These are phyloP conservation scores for Lutraria rhynchaena DNA, from an alignment of 1,140 invertebrate species.

Conservation along the genomic window DNA sequence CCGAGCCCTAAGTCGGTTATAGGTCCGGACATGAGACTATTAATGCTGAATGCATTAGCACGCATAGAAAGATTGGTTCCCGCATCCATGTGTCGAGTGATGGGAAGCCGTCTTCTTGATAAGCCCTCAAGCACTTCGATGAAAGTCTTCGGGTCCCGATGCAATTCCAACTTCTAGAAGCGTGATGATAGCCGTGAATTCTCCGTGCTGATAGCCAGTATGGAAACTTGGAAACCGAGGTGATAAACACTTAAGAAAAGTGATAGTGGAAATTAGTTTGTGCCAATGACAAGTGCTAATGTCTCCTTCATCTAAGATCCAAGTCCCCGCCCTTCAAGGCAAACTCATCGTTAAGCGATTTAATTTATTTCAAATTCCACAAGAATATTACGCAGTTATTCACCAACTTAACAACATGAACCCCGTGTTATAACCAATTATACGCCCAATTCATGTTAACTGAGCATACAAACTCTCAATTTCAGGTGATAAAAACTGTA, in stretches of 20 bases:
- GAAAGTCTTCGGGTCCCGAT: conserved; percentile 22
- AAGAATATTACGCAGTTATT: conserved; percentile 1
- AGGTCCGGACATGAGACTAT: conserved; percentile 54
- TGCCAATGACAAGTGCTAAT: conserved; percentile 24
- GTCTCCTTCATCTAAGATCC: background rate
- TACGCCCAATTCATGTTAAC: conserved; percentile 56
- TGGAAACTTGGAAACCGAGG: conserved; percentile 39
- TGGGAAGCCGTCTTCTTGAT: conserved; percentile 13
- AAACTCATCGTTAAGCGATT: conserved; percentile 1
- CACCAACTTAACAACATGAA: conserved; percentile 6
- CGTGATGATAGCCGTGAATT: conserved; percentile 25
- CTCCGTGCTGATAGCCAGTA: conserved; percentile 30
- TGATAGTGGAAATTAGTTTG: conserved; percentile 36
- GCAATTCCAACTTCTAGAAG: conserved; percentile 1
- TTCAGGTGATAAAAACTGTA: conserved; percentile 14
- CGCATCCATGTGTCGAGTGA: conserved; percentile 54
- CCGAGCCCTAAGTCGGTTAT: conserved; percentile 52
- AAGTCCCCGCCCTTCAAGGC: conserved; percentile 9
- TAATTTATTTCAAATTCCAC: conserved; percentile 22
- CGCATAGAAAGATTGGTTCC: conserved; percentile 48
- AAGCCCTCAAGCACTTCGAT: conserved; percentile 17
- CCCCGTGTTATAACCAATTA: conserved; percentile 41
- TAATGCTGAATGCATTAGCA: conserved; percentile 59
- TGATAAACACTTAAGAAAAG: conserved; percentile 42
- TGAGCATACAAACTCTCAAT: conserved; percentile 24